These are phyloP conservation scores for Zeus faber DNA, from an alignment of 2,113 vertebrate species.

Conservation along the genomic window DNA sequence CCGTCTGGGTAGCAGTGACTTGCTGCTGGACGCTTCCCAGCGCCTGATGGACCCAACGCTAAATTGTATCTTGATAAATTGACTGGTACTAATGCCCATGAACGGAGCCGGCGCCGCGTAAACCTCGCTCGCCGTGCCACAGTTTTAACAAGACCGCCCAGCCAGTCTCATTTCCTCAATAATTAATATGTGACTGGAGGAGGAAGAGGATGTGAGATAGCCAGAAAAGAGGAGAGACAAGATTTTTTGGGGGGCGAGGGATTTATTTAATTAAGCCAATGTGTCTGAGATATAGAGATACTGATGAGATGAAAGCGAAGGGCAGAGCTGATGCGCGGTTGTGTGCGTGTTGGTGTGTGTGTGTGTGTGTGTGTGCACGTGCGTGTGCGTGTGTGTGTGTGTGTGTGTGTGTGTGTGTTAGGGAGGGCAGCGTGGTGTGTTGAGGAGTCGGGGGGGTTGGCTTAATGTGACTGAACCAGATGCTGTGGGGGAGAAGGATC, in stretches of 20 bases:
- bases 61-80: constrained; percentile 64
- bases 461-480: constrained; percentile 67
- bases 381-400: neutral
- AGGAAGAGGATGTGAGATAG: constrained; percentile 33
- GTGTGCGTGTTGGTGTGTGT: neutral
- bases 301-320: constrained; percentile 47
- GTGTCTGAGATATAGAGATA: constrained; percentile 37
- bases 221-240: constrained; percentile 35
- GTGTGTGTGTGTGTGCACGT: constrained; percentile 9
- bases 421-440: too few relatives aligned
- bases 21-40: constrained; percentile 39
- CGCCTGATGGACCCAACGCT: constrained; percentile 35
- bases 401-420: neutral
- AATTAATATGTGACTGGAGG: constrained; percentile 63
- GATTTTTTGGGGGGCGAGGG: constrained; percentile 40
- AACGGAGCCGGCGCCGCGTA: constrained; percentile 40
- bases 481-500: constrained; percentile 61
- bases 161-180: constrained; percentile 57
- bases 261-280: constrained; percentile 59
- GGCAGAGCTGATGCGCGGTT: constrained; percentile 45
- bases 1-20: constrained; percentile 42
- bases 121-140: constrained; percentile 43
- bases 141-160: constrained; percentile 54
- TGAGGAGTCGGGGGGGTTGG: constrained; percentile 26
- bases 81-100: constrained; percentile 61